phyloP scores from a whole-genome alignment of 2,113 vertebrate species.

The Ariopsis seemanni region DNA sequence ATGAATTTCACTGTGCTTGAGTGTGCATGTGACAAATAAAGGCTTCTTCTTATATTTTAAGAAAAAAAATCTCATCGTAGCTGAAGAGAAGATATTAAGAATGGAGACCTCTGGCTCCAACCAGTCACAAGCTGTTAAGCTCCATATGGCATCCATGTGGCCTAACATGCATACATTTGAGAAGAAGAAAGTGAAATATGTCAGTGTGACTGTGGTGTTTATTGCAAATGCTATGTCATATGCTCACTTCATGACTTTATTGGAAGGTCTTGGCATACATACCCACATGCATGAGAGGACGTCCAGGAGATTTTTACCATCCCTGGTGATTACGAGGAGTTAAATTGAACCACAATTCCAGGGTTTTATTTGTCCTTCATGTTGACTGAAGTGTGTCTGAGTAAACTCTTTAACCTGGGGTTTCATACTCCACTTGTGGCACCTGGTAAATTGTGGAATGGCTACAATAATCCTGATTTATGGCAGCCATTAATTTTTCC shows the following conservation, averaged over 20 bases:
- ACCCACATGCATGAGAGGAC: background rate
- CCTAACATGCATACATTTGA: background rate
- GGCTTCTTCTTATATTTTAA: background rate
- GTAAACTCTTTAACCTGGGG: conserved; percentile 13
- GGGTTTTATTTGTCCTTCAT: background rate
- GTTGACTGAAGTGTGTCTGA: background rate
- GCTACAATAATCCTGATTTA: conserved; percentile 41
- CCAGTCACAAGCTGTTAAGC: background rate
- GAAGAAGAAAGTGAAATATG: background rate
- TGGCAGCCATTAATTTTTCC: conserved; percentile 55
- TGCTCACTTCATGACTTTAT: background rate
- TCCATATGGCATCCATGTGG: background rate
- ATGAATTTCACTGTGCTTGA: no score
- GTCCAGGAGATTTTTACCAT: background rate
- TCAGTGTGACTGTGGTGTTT: background rate
- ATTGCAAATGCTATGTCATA: background rate
- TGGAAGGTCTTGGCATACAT: background rate
- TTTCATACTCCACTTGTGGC: conserved; percentile 18
- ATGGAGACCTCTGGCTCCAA: background rate
- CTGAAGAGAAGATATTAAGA: background rate
- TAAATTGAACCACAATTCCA: background rate
- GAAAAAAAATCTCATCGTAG: background rate
- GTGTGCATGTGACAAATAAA: no score
- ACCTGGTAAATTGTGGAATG: conserved; percentile 14
- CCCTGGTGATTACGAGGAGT: background rate